phyloP scores from a whole-genome alignment of 2,888 invertebrate species.

The Osedax fenrisi region DNA sequence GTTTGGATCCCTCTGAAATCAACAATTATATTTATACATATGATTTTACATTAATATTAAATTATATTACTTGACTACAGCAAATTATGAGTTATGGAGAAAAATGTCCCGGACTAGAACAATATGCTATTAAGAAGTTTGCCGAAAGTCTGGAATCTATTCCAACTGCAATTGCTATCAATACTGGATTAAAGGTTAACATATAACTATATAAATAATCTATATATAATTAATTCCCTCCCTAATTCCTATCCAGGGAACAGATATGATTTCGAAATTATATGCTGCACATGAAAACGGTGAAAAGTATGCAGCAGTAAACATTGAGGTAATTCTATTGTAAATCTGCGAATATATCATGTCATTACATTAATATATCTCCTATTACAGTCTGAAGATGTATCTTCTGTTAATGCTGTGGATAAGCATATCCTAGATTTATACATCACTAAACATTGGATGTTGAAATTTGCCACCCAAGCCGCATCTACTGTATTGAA shows the following conservation, averaged over 20 bases:
- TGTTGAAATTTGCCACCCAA: conserved; percentile 80
- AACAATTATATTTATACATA: too few species aligned
- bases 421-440: conserved; percentile 63
- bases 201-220: too few species aligned
- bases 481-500: conserved; percentile 81
- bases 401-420: conserved; percentile 56
- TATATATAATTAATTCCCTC: too few species aligned
- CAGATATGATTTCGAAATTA: conserved; percentile 73
- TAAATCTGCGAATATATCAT: neutral
- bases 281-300: conserved; percentile 85
- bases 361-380: neutral
- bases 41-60: too few species aligned
- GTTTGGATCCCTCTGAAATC: too few species aligned
- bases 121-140: conserved; percentile 90
- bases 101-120: conserved; percentile 81
- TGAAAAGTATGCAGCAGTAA: conserved; percentile 68
- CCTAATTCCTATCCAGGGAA: too few species aligned
- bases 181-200: conserved; percentile 71
- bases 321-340: conserved; percentile 61
- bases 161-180: conserved; percentile 83
- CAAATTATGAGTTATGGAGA: conserved; percentile 31
- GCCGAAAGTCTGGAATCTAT: conserved; percentile 70
- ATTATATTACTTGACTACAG: neutral
- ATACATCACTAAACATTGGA: conserved; percentile 78
- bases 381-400: neutral